Evolutionary conservation across 2,113 vertebrate genomes (phyloP).

Genomic region (Indicator maculatus): DNA sequence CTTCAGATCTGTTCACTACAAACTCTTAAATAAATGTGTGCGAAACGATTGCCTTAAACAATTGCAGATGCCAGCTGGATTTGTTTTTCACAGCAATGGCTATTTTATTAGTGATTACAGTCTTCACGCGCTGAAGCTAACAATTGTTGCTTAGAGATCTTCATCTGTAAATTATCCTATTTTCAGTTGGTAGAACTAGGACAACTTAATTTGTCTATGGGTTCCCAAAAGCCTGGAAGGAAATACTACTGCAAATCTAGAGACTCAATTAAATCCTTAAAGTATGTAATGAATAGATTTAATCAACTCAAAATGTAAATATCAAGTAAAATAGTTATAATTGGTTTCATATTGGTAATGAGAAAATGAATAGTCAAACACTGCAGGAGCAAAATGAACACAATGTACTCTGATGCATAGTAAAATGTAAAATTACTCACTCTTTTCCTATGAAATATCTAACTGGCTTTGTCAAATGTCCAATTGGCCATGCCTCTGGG

Average conservation of each 20-base stretch:
- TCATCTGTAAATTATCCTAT: neutral
- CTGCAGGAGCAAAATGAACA: neutral
- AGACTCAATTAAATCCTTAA: neutral
- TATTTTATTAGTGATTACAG: neutral
- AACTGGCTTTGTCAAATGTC: neutral
- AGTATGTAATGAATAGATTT: neutral
- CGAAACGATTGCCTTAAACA: neutral
- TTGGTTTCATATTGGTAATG: neutral
- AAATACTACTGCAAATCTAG: neutral
- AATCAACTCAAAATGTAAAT: conserved; percentile 19
- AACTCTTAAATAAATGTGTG: neutral
- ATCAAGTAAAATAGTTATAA: neutral
- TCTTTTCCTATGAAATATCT: neutral
- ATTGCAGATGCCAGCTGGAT: neutral
- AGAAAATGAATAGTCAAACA: neutral
- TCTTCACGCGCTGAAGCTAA: neutral
- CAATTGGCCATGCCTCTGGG: neutral
- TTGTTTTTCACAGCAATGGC: neutral
- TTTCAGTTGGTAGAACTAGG: neutral
- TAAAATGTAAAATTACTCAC: neutral
- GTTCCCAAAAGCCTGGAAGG: neutral
- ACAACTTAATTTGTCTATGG: neutral
- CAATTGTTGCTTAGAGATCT: neutral
- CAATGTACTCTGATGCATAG: neutral
- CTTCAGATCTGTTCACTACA: neutral